Evolutionary conservation across 1,140 invertebrate species (phyloP), one percentile per base, ranked within the genome.

Genomic region (Gonioctena quinquepunctata): DNA sequence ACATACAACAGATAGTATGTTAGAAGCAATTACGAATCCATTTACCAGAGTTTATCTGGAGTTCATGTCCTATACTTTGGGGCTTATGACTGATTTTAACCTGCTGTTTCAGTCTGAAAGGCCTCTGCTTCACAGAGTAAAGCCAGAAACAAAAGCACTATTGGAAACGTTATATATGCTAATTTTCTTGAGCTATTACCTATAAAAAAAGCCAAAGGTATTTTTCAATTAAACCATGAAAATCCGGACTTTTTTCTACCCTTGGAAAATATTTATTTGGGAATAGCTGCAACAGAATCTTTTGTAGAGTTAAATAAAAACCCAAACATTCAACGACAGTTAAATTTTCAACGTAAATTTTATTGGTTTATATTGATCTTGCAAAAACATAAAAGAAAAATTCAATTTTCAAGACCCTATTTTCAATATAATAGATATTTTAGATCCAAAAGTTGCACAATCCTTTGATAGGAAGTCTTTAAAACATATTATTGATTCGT

Each of bases 41-140:
- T 72, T 66, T 48, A 79, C 73, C n/a, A 63, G 56, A 22, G 23
- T 79, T 8, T 80, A 81, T 68, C 62, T 83, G 19, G 77, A 82
- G 56, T 82, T 82, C 23, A 68, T 82, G 72, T 72, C 75, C 6
- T 78, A 81, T 73, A 52, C 56, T 21, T 48, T 82, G 16, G 75
- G 49, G 5, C 49, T 80, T 13, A 54, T 80, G 13, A 80, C 23
- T 7, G 72, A 77, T 42, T 83, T 81, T 49, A 82, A 82, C 68
- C 68, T 64, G n/a, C 25, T 81, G 23, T 81, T 82, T 70, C 82
- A 83, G 72, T 70, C 74, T 22, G 75, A 82, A 66, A 63, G 6
- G 22, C 76, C 75, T 21, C 63, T 82, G 18, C 61, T 82, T 5
- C 62, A 80, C 60, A 72, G 68, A 68, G n/a, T n/a, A n/a, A 76